These are phyloP conservation scores for Perdita meconis DNA, from an alignment of 2,888 invertebrate genomes.

Conservation along the genomic window DNA sequence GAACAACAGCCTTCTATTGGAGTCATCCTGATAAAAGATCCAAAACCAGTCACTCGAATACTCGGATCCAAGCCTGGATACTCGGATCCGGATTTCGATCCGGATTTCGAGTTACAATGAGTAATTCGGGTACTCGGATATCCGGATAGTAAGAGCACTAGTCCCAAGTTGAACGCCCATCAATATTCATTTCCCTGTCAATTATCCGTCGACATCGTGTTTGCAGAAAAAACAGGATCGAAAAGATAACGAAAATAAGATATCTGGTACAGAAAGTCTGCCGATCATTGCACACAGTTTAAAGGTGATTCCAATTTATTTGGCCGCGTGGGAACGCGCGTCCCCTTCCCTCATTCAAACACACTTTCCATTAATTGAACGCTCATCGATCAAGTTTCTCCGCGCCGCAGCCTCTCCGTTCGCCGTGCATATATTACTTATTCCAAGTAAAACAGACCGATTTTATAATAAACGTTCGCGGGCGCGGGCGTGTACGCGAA, in stretches of 20 bases:
- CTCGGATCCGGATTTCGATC: no score
- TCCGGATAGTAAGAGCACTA: no score
- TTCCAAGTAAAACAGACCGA: conserved; percentile 21
- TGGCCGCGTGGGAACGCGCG: neutral
- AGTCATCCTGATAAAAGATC: no score
- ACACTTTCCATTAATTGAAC: conserved; percentile 40
- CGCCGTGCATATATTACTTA: conserved; percentile 17
- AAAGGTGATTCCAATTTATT: conserved; percentile 25
- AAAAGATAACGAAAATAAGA: neutral
- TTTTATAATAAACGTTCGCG: conserved; percentile 40
- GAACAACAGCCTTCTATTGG: no score
- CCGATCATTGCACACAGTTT: conserved; percentile 1
- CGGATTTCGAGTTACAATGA: no score
- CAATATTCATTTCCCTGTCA: no score
- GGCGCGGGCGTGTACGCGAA: neutral
- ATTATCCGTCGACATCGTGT: no score
- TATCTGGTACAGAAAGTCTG: no score
- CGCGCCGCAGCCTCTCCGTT: neutral
- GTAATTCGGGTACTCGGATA: no score
- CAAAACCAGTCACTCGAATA: no score
- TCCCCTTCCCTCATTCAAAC: conserved; percentile 25
- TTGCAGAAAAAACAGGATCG: neutral
- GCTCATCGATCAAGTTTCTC: conserved; percentile 42
- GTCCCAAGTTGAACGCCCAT: no score
- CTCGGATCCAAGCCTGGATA: no score